A percentile compares a stretch with the other conserved stretches of the same genome.
These are phyloP conservation scores for Delia radicum DNA, from an alignment of 1,140 invertebrate genomes.

Conservation along the genomic window DNA sequence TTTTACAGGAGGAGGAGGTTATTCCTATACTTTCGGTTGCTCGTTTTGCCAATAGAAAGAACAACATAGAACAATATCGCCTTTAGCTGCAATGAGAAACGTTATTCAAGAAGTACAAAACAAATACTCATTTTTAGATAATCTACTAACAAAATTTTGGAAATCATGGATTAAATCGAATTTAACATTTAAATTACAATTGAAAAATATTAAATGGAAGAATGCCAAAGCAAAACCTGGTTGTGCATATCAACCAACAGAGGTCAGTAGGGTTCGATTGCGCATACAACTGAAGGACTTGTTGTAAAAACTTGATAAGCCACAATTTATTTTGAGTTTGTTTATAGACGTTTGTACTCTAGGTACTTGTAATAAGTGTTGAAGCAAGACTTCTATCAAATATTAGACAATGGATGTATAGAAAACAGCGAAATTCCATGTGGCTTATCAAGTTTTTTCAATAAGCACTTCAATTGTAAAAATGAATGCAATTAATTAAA, in stretches of 20 bases:
- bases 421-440: no score
- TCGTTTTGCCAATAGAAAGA: not conserved
- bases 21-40: not conserved
- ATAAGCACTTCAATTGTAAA: no score
- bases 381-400: no score
- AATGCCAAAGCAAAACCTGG: constrained; percentile 60
- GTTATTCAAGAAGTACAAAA: constrained; percentile 46
- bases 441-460: no score
- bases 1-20: not conserved
- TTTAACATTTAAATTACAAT: constrained; percentile 38
- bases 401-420: no score
- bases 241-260: constrained; percentile 61
- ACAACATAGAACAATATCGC: not conserved
- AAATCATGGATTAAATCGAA: constrained; percentile 47
- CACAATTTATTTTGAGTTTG: no score
- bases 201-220: constrained; percentile 57
- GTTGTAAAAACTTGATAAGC: not conserved
- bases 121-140: constrained; percentile 48
- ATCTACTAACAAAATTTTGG: constrained; percentile 46
- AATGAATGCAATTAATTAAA: no score
- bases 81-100: constrained; percentile 37
- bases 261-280: constrained; percentile 49
- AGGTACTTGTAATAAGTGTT: no score
- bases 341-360: no score
- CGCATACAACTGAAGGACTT: not conserved